These are phyloP conservation scores for Orthosia cruda DNA, from an alignment of 2,888 invertebrate genomes.

Conservation along the genomic window DNA sequence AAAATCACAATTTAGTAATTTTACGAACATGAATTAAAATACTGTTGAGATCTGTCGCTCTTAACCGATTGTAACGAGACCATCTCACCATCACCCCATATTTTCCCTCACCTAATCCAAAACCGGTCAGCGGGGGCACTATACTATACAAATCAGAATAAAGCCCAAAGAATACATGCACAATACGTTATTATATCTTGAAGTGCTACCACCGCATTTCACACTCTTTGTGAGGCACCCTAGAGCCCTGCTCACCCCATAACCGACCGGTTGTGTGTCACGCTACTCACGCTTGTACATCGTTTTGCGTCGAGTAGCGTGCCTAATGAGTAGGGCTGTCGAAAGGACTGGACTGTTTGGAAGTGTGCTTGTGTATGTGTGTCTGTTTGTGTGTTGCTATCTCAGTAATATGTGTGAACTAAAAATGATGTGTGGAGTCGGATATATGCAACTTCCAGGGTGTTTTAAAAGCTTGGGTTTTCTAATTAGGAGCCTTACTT, in stretches of 20 bases:
- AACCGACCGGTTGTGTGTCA: constrained; percentile 58
- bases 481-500: background rate
- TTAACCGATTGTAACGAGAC: constrained; percentile 5
- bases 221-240: constrained; percentile 61
- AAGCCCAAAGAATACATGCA: constrained; percentile 16
- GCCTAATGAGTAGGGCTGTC: constrained; percentile 63
- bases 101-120: background rate
- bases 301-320: constrained; percentile 65
- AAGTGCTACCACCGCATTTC: constrained; percentile 62
- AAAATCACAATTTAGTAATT: too few relatives aligned
- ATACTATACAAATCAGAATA: constrained; percentile 16
- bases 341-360: background rate
- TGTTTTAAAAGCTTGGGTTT: background rate
- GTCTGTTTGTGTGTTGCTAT: constrained; percentile 7
- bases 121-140: constrained; percentile 15
- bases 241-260: constrained; percentile 57
- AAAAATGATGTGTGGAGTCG: background rate
- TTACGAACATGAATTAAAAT: too few relatives aligned
- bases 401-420: background rate
- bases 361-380: background rate
- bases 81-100: constrained; percentile 5
- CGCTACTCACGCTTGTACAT: constrained; percentile 65
- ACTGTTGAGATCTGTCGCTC: background rate
- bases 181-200: constrained; percentile 63
- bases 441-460: background rate